Base-by-base conservation (phyloP, 1,140 invertebrate species). In the Manduca sexta region DNA sequence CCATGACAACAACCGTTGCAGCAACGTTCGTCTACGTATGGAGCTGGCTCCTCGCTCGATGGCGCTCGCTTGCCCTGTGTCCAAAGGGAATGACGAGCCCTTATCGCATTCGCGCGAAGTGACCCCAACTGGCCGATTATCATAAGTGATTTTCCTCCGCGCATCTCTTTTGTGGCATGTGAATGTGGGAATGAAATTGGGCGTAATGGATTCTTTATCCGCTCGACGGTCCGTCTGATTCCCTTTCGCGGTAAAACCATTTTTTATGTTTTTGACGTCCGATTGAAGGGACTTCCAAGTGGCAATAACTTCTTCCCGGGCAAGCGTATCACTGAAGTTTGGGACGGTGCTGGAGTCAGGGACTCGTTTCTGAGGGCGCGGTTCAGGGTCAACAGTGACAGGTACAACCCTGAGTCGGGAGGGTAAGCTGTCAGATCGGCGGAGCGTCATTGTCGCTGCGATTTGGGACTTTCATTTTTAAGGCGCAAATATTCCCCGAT, bases 271-370 rank as follows among this genome's bases (percentile, higher is more conserved):
- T 45, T 73, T 77, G 40, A 85, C 68, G 55, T 85, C 82, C 4
- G 64, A 71, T 41, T 85, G 65, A 48, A 85, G 74, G 49, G 79
- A 79, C 54, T 85, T 80, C 82, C 82, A 83, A 62, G 82, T 82
- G 40, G 82, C 82, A 57, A 83, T 73, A 56, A 85, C 65, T 74
- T 82, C 71, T 30, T 85, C 73, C 16, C 73, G 70, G 21, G 54
- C 62, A 7, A 64, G 64, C 14, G 56, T 50, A 29, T 69, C 68
- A 45, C 50, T 60, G 35, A 75, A 67, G 66, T 78, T 67, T 16
- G 77, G 68, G 49, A 68, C 61, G 39, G 78, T 78, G 39, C 38
- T 71, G 7, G 78, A 75, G 33, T 80, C 74, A 35, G 70, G 62
- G 56, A 70, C 52, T 51, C 70, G 71, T 58, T 63, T 66, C 7